Evolutionary conservation across 2,888 invertebrate species (phyloP), one percentile per base, ranked within the genome.

Genomic region (Brenthis hecate): DNA sequence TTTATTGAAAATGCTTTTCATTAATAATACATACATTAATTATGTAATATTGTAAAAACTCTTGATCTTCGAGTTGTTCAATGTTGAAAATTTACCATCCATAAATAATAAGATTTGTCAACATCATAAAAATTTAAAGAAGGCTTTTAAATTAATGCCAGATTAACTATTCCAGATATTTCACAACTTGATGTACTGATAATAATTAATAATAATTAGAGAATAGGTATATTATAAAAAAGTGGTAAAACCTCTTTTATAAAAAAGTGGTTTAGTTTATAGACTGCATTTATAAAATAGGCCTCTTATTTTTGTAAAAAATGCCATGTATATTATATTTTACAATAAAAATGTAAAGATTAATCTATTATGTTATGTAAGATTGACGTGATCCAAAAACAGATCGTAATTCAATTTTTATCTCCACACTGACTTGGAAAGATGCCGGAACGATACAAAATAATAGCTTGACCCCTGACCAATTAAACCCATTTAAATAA

Each of bases 381-480:
- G 28, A 2, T 23, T 60, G 23, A 60, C 48, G 4, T 60, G 57
- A 53, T 60, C 65, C 8, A 58, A 53, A 53, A 57, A 58, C 28
- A 13, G 19, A 53, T 48, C 48, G 54, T 66, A 14, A 66, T 16
- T 48, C 16, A 23, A 13, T 19, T 47, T 28, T 48, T 47, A 47
- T 54, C 19, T 57, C 14, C 51, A 51, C 36, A 32, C 43, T 43
- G 13, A 51, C 36, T 50, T 51, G 36, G 50, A 65, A 56, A 57
- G 47, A 54, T 66, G 54, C 58, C 66, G 60, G 60, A 66, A 60
- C 54, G 58, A 8, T 54, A 14, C n/a, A 28, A 60, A 47, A 16
- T 60, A 16, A 60, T 66, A 19, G 58, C 48, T 55, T 66, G 66
- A 66, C 66, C 58, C 60, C 54, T 66, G 54, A 54, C 66, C 66